phyloP scores from a whole-genome alignment of 2,113 vertebrate genomes.

The Zosterops hypoxanthus region DNA sequence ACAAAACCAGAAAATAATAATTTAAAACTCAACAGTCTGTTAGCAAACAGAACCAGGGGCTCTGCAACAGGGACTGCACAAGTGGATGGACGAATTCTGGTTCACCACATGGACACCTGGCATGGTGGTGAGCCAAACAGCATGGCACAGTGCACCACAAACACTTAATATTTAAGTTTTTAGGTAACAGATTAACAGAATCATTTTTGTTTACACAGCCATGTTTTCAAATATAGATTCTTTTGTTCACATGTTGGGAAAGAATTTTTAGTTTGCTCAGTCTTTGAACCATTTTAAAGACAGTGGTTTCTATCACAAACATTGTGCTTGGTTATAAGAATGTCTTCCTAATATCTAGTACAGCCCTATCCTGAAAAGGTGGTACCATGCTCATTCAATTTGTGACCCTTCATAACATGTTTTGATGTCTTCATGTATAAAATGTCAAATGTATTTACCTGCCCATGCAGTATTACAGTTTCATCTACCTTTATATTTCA shows the following conservation, averaged over 20 bases:
- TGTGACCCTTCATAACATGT: background rate
- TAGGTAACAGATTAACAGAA: background rate
- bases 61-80: background rate
- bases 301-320: background rate
- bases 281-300: background rate
- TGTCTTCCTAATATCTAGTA: background rate
- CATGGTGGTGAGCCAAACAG: background rate
- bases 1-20: background rate
- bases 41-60: background rate
- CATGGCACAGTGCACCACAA: background rate
- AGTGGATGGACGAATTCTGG: background rate
- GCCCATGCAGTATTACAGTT: constrained; percentile 8
- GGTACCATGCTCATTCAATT: background rate
- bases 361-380: background rate
- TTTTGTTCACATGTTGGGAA: background rate
- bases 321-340: background rate
- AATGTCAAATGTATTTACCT: constrained; percentile 20
- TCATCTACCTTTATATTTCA: constrained; percentile 53
- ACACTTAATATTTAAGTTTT: background rate
- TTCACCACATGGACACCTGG: background rate
- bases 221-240: background rate
- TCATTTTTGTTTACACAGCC: background rate
- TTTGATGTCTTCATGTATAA: background rate
- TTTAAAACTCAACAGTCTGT: background rate
- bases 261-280: background rate